These are phyloP conservation scores for Leptodactylus fallax DNA, from an alignment of 2,797 vertebrate species.

Conservation along the genomic window DNA sequence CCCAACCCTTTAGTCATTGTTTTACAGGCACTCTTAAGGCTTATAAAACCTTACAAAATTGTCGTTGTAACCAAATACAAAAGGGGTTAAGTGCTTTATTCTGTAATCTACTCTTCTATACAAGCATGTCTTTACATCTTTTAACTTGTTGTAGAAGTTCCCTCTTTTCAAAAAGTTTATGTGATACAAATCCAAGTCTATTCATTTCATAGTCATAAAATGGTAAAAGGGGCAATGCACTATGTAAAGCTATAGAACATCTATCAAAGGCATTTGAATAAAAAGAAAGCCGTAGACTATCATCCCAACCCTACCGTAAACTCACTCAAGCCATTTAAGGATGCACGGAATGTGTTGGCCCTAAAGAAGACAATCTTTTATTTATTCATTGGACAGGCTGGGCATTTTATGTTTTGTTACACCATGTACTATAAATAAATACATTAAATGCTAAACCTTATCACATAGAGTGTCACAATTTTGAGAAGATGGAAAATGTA, in stretches of 20 bases:
- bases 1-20: constrained; percentile 48
- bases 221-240: neutral
- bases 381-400: too few relatives aligned
- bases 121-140: constrained; percentile 38
- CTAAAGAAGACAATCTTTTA: too few relatives aligned
- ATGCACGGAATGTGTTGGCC: too few relatives aligned
- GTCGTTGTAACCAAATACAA: constrained; percentile 31
- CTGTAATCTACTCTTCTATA: neutral
- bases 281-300: constrained; percentile 6
- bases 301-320: constrained; percentile 7
- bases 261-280: constrained; percentile 4
- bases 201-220: constrained; percentile 23
- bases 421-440: too few relatives aligned
- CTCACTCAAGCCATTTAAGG: neutral
- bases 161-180: neutral
- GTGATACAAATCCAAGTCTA: constrained; percentile 10
- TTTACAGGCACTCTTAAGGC: constrained; percentile 22
- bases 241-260: neutral
- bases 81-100: constrained; percentile 26
- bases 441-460: too few relatives aligned
- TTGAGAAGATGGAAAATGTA: too few relatives aligned
- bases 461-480: too few relatives aligned
- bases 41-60: constrained; percentile 31
- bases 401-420: too few relatives aligned
- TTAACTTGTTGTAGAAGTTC: neutral